Conservation (phyloP, 2,888 invertebrate species). For the Buathra laborator region DNA sequence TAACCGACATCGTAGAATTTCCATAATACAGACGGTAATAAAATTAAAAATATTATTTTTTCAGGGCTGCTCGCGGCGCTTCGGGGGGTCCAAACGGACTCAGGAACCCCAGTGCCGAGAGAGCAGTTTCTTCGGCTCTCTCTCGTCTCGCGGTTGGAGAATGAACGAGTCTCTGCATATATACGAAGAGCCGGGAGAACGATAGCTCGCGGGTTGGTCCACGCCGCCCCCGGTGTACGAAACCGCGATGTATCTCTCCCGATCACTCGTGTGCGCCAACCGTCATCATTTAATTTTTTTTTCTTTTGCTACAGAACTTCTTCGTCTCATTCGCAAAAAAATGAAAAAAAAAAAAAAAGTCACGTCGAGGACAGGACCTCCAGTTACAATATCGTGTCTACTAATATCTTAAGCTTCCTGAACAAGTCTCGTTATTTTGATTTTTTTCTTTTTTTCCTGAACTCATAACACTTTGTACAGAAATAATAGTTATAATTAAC, state of each 20-base stretch:
- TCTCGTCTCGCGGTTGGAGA: slow-evolving; percentile 55
- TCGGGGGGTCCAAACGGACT: slow-evolving; percentile 76
- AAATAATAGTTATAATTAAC: too few relatives aligned
- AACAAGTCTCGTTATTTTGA: background rate
- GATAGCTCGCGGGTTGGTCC: slow-evolving; percentile 38
- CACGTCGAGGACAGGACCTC: background rate
- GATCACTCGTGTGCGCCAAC: slow-evolving; percentile 41
- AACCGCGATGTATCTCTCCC: slow-evolving; percentile 47
- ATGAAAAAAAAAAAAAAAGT: slow-evolving; percentile 15
- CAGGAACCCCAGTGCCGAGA: slow-evolving; percentile 31
- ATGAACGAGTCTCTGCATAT: slow-evolving; percentile 33
- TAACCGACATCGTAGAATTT: slow-evolving; percentile 80
- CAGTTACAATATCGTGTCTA: slow-evolving; percentile 18
- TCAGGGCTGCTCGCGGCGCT: slow-evolving; percentile 76
- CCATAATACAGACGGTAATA: slow-evolving; percentile 76
- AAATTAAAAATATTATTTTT: slow-evolving; percentile 78
- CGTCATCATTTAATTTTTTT: slow-evolving; percentile 35
- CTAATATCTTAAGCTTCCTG: slow-evolving; percentile 20
- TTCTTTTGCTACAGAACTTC: slow-evolving; percentile 23
- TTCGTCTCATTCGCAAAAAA: slow-evolving; percentile 19
- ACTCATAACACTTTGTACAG: too few relatives aligned
- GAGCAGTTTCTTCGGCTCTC: background rate
- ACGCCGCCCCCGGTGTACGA: slow-evolving; percentile 47
- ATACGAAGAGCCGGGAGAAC: slow-evolving; percentile 23
- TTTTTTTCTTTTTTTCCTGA: background rate